Conservation (phyloP, 2,113 vertebrate genomes). For the Colistium nudipinnis region DNA sequence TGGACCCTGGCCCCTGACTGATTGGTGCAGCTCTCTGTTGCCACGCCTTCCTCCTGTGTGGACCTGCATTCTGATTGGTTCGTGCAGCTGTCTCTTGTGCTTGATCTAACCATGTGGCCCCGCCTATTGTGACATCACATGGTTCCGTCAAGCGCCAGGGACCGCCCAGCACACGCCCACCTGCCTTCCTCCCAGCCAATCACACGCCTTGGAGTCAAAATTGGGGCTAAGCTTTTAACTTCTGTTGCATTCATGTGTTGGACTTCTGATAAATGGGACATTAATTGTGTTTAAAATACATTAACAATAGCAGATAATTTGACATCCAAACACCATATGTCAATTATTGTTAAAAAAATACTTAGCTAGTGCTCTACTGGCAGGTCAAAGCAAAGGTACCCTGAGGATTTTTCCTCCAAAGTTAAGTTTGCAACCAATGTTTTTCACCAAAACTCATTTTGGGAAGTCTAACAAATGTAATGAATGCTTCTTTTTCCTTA, state of each 20-base stretch:
- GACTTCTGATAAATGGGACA: slow-evolving; percentile 14
- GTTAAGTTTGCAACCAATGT: background rate
- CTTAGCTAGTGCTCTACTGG: background rate
- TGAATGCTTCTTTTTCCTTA: background rate
- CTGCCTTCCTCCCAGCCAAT: slow-evolving; percentile 74
- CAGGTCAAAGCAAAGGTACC: background rate
- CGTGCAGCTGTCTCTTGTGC: slow-evolving; percentile 99
- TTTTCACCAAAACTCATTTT: background rate
- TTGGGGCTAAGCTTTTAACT: slow-evolving; percentile 17
- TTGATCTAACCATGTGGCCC: slow-evolving; percentile 99
- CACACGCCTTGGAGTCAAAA: slow-evolving; percentile 55
- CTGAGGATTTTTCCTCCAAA: slow-evolving; percentile 28
- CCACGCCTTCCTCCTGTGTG: slow-evolving; percentile 86
- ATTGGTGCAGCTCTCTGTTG: slow-evolving; percentile 71
- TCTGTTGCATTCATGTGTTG: slow-evolving; percentile 37
- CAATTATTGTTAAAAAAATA: background rate
- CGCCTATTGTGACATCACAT: slow-evolving; percentile 99
- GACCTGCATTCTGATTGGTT: slow-evolving; percentile 89
- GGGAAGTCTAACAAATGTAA: background rate
- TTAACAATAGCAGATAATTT: background rate
- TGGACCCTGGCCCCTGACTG: slow-evolving; percentile 68
- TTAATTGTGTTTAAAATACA: slow-evolving; percentile 24
- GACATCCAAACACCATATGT: background rate
- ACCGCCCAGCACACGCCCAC: slow-evolving; percentile 91
- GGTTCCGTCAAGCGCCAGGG: slow-evolving; percentile 99